phyloP scores from a whole-genome alignment of 2,888 invertebrate species.

The Drosophila pseudotalamancana region DNA sequence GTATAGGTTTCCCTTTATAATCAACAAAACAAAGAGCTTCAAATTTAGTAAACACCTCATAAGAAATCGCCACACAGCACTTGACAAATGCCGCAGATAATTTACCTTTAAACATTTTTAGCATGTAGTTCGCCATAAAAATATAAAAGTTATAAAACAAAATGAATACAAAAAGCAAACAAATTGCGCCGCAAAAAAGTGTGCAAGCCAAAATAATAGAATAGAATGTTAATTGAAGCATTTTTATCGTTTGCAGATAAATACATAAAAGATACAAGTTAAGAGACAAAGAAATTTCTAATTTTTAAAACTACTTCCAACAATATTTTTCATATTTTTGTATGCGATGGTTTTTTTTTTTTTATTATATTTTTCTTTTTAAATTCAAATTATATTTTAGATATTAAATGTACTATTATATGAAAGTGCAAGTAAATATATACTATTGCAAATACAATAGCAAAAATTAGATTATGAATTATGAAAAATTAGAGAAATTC shows the following conservation, averaged over 20 bases:
- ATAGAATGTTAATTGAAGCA: slow-evolving; percentile 5
- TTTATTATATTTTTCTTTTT: too few relatives aligned
- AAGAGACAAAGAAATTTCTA: neutral
- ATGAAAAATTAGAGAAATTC: too few relatives aligned
- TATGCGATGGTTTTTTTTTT: too few relatives aligned
- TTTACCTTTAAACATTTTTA: slow-evolving; percentile 14
- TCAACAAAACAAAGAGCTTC: slow-evolving; percentile 24
- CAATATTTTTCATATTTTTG: too few relatives aligned
- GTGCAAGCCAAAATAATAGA: neutral
- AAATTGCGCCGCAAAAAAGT: slow-evolving; percentile 36
- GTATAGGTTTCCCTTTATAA: neutral
- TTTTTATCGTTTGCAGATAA: too few relatives aligned
- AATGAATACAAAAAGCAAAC: slow-evolving; percentile 22
- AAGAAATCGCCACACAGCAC: slow-evolving; percentile 15
- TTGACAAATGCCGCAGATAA: slow-evolving; percentile 23
- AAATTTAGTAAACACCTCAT: slow-evolving; percentile 13
- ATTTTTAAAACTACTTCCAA: too few relatives aligned
- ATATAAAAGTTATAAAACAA: slow-evolving; percentile 4
- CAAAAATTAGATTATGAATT: too few relatives aligned
- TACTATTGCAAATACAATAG: too few relatives aligned
- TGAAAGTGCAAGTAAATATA: too few relatives aligned
- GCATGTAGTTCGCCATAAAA: slow-evolving; percentile 3
- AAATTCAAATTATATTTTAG: too few relatives aligned
- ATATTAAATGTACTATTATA: too few relatives aligned
- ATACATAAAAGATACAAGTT: neutral